phyloP scores from a whole-genome alignment of 2,888 invertebrate species.

The Brassicogethes aeneus region DNA sequence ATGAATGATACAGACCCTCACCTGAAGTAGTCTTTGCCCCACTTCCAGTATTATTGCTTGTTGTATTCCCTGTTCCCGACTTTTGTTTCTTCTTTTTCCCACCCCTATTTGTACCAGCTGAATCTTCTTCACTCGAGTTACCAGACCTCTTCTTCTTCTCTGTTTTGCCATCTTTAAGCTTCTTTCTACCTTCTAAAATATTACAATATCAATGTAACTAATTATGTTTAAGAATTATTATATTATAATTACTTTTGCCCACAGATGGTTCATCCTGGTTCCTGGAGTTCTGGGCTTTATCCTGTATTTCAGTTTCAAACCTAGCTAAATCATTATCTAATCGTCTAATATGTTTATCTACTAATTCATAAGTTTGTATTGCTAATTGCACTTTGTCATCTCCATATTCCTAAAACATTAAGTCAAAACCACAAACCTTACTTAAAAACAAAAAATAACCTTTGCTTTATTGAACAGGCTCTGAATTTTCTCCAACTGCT shows the following conservation, averaged over 20 bases:
- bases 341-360: constrained; percentile 94
- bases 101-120: constrained; percentile 35
- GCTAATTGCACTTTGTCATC: constrained; percentile 97
- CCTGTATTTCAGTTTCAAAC: constrained; percentile 95
- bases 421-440: constrained; percentile 1
- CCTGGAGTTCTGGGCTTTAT: constrained; percentile 75
- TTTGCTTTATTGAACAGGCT: constrained; percentile 88
- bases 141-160: constrained; percentile 50
- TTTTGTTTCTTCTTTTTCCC: constrained; percentile 52
- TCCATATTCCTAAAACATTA: constrained; percentile 61
- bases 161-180: constrained; percentile 53
- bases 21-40: constrained; percentile 37
- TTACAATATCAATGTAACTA: constrained; percentile 2
- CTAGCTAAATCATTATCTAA: constrained; percentile 93
- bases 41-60: constrained; percentile 29
- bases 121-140: constrained; percentile 44
- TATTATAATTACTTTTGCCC: constrained; percentile 56
- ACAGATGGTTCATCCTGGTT: constrained; percentile 57
- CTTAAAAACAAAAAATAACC: constrained; percentile 20
- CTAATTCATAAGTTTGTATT: constrained; percentile 96
- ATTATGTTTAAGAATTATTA: not conserved
- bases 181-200: constrained; percentile 57
- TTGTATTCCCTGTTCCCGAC: constrained; percentile 31
- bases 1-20: constrained; percentile 40
- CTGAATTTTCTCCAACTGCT: constrained; percentile 76